A percentile compares a stretch with the other conserved stretches of the same genome.
Evolutionary conservation across 2,797 vertebrate genomes (phyloP).

Genomic region (Pitangus sulphuratus): DNA sequence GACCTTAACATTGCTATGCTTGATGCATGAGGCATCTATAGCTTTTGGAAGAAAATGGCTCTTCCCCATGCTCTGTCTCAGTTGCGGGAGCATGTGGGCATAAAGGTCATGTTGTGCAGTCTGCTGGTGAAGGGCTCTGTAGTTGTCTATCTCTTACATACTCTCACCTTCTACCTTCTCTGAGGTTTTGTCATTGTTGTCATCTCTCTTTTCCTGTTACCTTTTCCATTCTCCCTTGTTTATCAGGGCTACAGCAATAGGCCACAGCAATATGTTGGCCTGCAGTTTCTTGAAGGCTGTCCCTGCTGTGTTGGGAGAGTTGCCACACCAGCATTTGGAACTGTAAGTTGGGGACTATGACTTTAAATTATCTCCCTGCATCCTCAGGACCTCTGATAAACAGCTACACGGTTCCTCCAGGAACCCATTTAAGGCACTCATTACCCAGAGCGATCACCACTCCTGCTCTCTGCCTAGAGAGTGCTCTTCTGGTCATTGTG

Average conservation of each 20-base stretch:
- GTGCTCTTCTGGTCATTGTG: neutral
- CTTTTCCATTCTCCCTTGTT: neutral
- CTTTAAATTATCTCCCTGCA: constrained; percentile 6
- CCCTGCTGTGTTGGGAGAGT: neutral
- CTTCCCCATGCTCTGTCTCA: neutral
- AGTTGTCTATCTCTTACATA: neutral
- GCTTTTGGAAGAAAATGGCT: neutral
- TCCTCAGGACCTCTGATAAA: constrained; percentile 6
- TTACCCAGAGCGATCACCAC: neutral
- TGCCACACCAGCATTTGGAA: neutral
- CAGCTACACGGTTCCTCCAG: neutral
- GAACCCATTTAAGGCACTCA: neutral
- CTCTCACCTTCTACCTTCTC: neutral
- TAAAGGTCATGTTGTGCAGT: neutral
- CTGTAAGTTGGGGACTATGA: neutral
- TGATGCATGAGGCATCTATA: neutral
- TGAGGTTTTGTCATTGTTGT: neutral
- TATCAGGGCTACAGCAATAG: neutral
- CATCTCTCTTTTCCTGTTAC: neutral
- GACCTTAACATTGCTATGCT: neutral
- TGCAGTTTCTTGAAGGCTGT: neutral
- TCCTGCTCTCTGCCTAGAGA: neutral
- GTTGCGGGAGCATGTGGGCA: accelerated
- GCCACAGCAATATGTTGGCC: neutral
- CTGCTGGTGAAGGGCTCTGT: neutral